Percentiles rank a stretch among this genome's conserved stretches.
phyloP scores from a whole-genome alignment of 2,888 invertebrate species.

The Cyaniris semiargus region DNA sequence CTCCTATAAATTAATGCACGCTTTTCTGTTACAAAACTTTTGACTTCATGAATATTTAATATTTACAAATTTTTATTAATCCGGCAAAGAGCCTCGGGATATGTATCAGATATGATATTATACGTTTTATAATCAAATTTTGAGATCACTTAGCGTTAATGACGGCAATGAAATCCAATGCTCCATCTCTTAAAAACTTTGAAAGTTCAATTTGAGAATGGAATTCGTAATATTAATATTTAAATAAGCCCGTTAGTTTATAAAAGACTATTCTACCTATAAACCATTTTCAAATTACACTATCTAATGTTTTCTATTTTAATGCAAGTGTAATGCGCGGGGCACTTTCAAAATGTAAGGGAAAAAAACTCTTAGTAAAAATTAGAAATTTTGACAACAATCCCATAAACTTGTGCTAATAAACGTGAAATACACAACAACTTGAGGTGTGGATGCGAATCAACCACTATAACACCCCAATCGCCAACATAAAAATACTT shows the following conservation, averaged over 20 bases:
- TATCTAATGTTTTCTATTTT: not conserved
- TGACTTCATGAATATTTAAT: conserved; percentile 79
- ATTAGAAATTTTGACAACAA: not conserved
- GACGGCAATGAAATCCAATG: conserved; percentile 26
- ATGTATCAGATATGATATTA: conserved; percentile 19
- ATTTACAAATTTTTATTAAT: conserved; percentile 77
- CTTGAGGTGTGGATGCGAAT: conserved; percentile 13
- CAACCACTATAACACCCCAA: conserved; percentile 20
- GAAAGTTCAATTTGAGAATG: conserved; percentile 16
- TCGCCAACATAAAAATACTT: conserved; percentile 39
- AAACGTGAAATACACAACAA: not conserved
- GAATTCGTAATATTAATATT: not conserved
- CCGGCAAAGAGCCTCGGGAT: not conserved
- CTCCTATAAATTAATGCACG: conserved; percentile 65
- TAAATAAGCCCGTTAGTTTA: not conserved
- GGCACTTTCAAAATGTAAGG: not conserved
- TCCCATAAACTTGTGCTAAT: too few relatives aligned
- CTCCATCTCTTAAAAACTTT: conserved; percentile 19
- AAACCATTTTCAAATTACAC: not conserved
- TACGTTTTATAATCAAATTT: conserved; percentile 25
- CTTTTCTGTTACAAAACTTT: conserved; percentile 67
- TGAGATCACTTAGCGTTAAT: conserved; percentile 23
- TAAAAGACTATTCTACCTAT: not conserved
- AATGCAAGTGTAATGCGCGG: not conserved
- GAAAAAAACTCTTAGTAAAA: not conserved